Evolutionary conservation across 2,888 invertebrate species (phyloP).

Genomic region (Ellobium chinense): DNA sequence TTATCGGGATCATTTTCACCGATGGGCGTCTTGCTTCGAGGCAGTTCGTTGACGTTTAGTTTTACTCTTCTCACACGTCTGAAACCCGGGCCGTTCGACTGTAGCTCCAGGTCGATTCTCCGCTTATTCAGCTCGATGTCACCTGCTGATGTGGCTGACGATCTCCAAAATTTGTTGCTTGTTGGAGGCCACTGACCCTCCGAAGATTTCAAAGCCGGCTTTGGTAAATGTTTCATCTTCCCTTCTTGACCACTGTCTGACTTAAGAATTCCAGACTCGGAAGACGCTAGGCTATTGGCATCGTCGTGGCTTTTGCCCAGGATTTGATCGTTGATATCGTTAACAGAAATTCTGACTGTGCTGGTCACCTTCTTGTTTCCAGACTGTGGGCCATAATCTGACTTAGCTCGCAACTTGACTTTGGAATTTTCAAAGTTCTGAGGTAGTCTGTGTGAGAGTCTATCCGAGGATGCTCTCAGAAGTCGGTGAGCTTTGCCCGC

Average conservation of each 20-base stretch:
- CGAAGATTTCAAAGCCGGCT: slow-evolving; percentile 53
- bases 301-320: not conserved
- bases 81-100: not conserved
- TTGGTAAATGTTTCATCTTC: slow-evolving; percentile 49
- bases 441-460: not conserved
- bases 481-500: not conserved
- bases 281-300: not conserved
- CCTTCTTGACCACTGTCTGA: not conserved
- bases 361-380: not conserved
- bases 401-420: slow-evolving; percentile 14
- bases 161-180: slow-evolving; percentile 57
- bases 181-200: slow-evolving; percentile 52
- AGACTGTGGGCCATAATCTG: not conserved
- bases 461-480: slow-evolving; percentile 20
- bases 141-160: slow-evolving; percentile 57
- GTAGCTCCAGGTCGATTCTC: not conserved
- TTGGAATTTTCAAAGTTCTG: not conserved
- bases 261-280: not conserved
- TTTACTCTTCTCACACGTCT: slow-evolving; percentile 49
- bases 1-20: slow-evolving; percentile 71
- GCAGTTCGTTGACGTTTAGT: slow-evolving; percentile 65
- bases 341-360: not conserved
- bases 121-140: slow-evolving; percentile 52
- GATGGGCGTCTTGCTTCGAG: slow-evolving; percentile 67
- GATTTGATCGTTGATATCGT: slow-evolving; percentile 35